Evolutionary conservation across 1,140 invertebrate genomes (phyloP).

Genomic region (Phocides pigmalion): DNA sequence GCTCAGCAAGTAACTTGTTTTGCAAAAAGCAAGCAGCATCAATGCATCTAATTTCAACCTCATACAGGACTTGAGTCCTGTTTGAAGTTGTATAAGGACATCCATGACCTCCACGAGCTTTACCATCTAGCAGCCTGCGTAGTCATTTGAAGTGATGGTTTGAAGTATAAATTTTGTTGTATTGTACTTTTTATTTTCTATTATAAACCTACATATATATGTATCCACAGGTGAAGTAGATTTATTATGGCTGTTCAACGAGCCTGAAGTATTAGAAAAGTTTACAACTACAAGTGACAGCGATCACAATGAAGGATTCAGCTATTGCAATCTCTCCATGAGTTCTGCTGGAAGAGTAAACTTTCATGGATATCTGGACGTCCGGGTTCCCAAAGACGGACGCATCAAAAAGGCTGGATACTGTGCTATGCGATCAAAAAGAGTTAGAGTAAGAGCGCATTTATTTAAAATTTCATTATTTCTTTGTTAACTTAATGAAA

Average conservation of each 20-base stretch:
- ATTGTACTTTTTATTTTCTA: no score
- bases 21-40: no score
- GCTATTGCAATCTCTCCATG: slow-evolving; percentile 86
- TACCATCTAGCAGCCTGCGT: no score
- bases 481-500: no score
- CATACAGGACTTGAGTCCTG: no score
- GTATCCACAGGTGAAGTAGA: slow-evolving; percentile 86
- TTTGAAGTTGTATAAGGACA: no score
- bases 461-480: no score
- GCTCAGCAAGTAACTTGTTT: no score
- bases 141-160: no score
- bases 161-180: no score
- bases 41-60: no score
- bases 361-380: slow-evolving; percentile 90
- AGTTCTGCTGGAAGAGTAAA: slow-evolving; percentile 88
- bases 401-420: slow-evolving; percentile 89
- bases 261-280: slow-evolving; percentile 85
- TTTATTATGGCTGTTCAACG: slow-evolving; percentile 88
- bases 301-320: slow-evolving; percentile 92
- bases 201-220: neutral
- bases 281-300: slow-evolving; percentile 91
- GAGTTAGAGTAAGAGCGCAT: slow-evolving; percentile 83
- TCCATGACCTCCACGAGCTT: no score
- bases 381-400: slow-evolving; percentile 91
- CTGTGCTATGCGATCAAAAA: slow-evolving; percentile 89